Base-by-base conservation (phyloP, 2,888 invertebrate genomes). In the Lydus trimaculatus region DNA sequence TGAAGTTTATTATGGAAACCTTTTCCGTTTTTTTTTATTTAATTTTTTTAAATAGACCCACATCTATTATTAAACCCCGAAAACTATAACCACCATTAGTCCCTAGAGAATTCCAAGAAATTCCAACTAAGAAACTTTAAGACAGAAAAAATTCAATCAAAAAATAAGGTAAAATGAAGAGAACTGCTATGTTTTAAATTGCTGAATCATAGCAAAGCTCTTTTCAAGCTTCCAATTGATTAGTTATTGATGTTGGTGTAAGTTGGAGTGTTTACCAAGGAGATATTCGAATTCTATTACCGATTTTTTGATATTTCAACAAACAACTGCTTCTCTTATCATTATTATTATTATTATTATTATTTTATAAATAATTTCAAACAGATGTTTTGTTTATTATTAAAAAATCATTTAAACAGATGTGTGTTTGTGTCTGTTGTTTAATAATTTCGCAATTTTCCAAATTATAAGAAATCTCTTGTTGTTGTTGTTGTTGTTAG, bases 361-460 rank as follows among this genome's bases (percentile, higher is more conserved):
- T n/a, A n/a, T n/a, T n/a, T 36, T 39, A 61, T 23, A 61, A 17
- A 17, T 28, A 1, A 43, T n/a, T n/a, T n/a, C n/a, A n/a, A 25
- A 39, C 23, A 61, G 61, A 61, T 36, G 48, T 48, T n/a, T 48
- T 48, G 20, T 48, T 48, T 48, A 48, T 48, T 17, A 48, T 48
- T 28, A 28, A 11, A 48, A 23, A 20, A 3, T 48, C 20, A 20
- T 48, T 1, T 20, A 48, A 48, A 20, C 23, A 25, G 25, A 15
- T 23, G 25, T 36, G 39, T 8, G 17, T 43, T 17, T 23, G 39
- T 36, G 39, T 8, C 9, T 5, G n/a, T 48, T 20, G 11, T 20
- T 48, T 43, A 13, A 15, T 43, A 17, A 48, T 48, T 43, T n/a
- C n/a, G 43, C 17, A 43, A 43, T 43, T 17, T n/a, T 39, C 23